A percentile compares a stretch with the other conserved stretches of the same genome.
Conservation (phyloP, 2,797 vertebrate species). For the Atherinosoma microstoma region DNA sequence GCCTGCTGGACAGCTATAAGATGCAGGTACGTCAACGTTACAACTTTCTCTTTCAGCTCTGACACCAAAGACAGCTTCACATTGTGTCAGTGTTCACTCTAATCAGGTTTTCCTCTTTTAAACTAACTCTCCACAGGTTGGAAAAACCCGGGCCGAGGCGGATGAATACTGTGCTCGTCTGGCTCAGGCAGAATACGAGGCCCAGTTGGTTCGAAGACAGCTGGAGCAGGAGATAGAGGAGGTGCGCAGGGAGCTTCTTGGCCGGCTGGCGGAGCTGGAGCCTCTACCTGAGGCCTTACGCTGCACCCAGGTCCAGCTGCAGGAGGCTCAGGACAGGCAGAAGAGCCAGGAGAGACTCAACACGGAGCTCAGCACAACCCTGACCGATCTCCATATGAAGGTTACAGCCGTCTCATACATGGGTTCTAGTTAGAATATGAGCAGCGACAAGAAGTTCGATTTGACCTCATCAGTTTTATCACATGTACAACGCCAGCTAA, state of each 20-base stretch:
- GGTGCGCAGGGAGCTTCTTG: slow-evolving; percentile 86
- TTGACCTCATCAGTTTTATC: not conserved
- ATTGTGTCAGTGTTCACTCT: not conserved
- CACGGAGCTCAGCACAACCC: slow-evolving; percentile 83
- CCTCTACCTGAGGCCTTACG: slow-evolving; percentile 89
- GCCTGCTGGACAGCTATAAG: slow-evolving; percentile 89
- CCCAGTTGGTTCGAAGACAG: slow-evolving; percentile 79
- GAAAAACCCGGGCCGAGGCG: slow-evolving; percentile 87
- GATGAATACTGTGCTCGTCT: slow-evolving; percentile 85
- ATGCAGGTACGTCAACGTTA: slow-evolving; percentile 82
- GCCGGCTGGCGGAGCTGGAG: slow-evolving; percentile 87
- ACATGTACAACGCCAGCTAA: no score
- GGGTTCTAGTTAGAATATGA: no score
- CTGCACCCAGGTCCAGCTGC: slow-evolving; percentile 84
- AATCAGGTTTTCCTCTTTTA: not conserved
- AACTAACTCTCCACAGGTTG: slow-evolving; percentile 75
- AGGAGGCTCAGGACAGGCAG: slow-evolving; percentile 88
- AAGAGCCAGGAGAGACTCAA: slow-evolving; percentile 87
- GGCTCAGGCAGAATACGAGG: slow-evolving; percentile 85
- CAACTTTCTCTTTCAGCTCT: not conserved
- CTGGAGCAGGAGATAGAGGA: slow-evolving; percentile 85
- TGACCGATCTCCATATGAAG: slow-evolving; percentile 89
- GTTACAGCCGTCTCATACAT: slow-evolving; percentile 70
- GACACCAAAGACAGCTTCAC: not conserved
- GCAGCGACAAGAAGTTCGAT: not conserved